A percentile compares a stretch with the other conserved stretches of the same genome.
These are phyloP conservation scores for Desmodus rotundus DNA, from an alignment of 2,113 vertebrate species.

Conservation along the genomic window DNA sequence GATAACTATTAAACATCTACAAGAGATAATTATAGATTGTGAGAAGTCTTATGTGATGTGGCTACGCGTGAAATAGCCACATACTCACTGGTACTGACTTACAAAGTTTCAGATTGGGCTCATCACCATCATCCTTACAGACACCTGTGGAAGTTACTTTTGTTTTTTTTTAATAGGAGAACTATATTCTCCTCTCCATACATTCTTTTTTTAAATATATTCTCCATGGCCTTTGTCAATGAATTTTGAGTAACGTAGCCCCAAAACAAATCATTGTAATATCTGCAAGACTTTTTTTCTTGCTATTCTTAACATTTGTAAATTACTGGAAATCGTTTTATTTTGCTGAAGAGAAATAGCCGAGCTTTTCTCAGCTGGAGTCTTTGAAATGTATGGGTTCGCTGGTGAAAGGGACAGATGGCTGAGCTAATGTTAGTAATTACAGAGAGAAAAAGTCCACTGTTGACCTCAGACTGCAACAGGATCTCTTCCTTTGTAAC, in stretches of 20 bases:
- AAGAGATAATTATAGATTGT: neutral
- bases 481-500: conserved; percentile 44
- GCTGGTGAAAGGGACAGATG: conserved; percentile 40
- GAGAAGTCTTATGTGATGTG: neutral
- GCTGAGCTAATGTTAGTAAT: conserved; percentile 54
- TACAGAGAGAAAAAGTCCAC: conserved; percentile 40
- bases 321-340: conserved; percentile 35
- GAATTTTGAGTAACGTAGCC: neutral
- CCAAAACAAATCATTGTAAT: conserved; percentile 3
- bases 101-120: neutral
- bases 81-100: neutral
- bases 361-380: conserved; percentile 36
- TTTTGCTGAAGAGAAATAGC: conserved; percentile 27
- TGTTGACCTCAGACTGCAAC: conserved; percentile 47
- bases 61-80: neutral
- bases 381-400: conserved; percentile 32
- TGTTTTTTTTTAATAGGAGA: neutral
- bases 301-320: conserved; percentile 10
- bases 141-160: neutral
- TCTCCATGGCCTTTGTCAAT: neutral
- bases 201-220: neutral
- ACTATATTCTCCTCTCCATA: neutral
- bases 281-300: neutral
- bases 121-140: neutral
- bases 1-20: neutral